Conservation (phyloP, 1,140 invertebrate species). For the Tetramorium simillimum region DNA sequence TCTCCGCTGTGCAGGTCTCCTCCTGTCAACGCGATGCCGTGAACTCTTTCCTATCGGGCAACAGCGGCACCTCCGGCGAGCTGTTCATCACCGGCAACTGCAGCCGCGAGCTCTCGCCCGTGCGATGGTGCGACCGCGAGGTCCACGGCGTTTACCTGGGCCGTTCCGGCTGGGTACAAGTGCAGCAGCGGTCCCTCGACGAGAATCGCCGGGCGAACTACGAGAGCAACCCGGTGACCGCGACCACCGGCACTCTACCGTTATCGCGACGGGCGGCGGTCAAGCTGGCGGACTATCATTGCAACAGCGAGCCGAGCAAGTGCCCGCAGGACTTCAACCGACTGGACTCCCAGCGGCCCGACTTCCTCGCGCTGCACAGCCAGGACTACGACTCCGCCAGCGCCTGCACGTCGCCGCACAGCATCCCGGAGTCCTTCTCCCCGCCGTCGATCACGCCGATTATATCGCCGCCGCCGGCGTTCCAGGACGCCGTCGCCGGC, state of each 20-base stretch:
- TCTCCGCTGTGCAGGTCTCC: conserved; percentile 63
- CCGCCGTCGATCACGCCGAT: conserved; percentile 87
- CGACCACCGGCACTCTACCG: conserved; percentile 78
- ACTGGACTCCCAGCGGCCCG: conserved; percentile 79
- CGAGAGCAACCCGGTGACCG: conserved; percentile 74
- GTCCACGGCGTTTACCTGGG: conserved; percentile 87
- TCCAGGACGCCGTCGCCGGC: conserved; percentile 85
- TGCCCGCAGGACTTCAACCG: conserved; percentile 75
- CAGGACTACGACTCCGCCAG: conserved; percentile 80
- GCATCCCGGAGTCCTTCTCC: conserved; percentile 84
- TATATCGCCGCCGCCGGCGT: conserved; percentile 88
- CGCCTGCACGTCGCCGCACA: conserved; percentile 82
- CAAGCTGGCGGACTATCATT: conserved; percentile 87
- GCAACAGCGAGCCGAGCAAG: conserved; percentile 86
- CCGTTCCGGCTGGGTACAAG: conserved; percentile 87
- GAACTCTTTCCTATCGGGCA: conserved; percentile 79
- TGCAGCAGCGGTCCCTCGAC: conserved; percentile 87
- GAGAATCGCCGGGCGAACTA: conserved; percentile 84
- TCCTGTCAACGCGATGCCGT: conserved; percentile 74
- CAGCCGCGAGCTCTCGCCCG: conserved; percentile 87
- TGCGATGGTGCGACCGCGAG: conserved; percentile 87
- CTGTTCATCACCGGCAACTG: conserved; percentile 82
- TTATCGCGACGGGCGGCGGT: conserved; percentile 82
- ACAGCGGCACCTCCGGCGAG: conserved; percentile 82
- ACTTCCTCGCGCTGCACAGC: conserved; percentile 82